phyloP scores from a whole-genome alignment of 1,140 invertebrate species.

The Penaeus japonicus region DNA sequence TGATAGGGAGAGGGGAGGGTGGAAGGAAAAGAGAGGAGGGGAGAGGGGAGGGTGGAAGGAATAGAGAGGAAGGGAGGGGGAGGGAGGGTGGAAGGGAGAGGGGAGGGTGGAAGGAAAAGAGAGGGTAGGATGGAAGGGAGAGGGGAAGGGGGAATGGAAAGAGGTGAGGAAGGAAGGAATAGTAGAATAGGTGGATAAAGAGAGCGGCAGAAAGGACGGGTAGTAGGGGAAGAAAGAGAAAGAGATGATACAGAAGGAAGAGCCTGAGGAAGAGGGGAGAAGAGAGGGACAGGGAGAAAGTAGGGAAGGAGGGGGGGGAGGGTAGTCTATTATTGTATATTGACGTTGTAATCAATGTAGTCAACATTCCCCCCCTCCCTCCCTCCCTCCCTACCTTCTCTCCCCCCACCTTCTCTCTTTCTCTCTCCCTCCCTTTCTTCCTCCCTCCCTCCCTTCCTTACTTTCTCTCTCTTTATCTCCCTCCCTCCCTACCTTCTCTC shows the following conservation, averaged over 20 bases:
- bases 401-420: too few relatives aligned
- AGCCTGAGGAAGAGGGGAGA: neutral
- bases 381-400: neutral
- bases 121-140: neutral
- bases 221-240: neutral
- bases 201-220: neutral
- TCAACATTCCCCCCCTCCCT: too few relatives aligned
- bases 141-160: too few relatives aligned
- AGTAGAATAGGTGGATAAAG: neutral
- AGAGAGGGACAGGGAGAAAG: neutral
- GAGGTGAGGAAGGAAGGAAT: neutral
- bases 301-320: neutral
- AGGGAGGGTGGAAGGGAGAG: neutral
- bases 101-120: neutral
- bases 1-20: neutral
- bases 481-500: too few relatives aligned
- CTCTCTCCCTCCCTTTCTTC: too few relatives aligned
- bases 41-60: too few relatives aligned
- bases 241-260: neutral
- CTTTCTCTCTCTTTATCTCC: too few relatives aligned
- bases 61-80: neutral
- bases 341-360: too few relatives aligned
- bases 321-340: too few relatives aligned
- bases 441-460: too few relatives aligned
- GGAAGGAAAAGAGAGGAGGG: too few relatives aligned